A percentile compares a stretch with the other conserved stretches of the same genome.
Conservation (phyloP, 2,113 vertebrate genomes). For the Peromyscus polionotus region DNA sequence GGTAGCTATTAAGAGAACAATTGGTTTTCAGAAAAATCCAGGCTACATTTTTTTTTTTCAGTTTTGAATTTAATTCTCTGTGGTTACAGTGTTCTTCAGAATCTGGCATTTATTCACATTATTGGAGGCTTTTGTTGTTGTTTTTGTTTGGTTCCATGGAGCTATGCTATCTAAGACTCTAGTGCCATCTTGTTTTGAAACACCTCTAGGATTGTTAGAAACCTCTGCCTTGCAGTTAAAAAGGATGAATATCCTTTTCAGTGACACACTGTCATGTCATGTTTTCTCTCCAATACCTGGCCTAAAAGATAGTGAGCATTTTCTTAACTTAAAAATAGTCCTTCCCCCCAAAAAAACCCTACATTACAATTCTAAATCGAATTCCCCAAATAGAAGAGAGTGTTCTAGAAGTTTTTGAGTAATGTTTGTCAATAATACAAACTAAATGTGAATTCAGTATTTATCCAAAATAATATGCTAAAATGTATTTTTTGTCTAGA, state of each 20-base stretch:
- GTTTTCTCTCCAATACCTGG: background rate
- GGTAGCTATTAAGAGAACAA: background rate
- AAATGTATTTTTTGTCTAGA: background rate
- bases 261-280: background rate
- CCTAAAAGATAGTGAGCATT: background rate
- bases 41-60: background rate
- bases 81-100: background rate
- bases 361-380: background rate
- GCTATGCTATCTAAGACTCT: background rate
- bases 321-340: background rate
- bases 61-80: background rate
- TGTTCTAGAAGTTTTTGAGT: background rate
- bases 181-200: background rate
- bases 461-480: background rate
- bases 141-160: background rate
- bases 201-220: background rate
- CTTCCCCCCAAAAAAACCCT: too few relatives aligned
- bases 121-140: background rate
- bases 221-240: background rate
- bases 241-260: background rate
- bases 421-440: background rate
- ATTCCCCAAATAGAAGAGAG: background rate
- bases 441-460: background rate
- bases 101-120: background rate
- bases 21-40: background rate